Evolutionary conservation across 1,140 invertebrate species (phyloP).

Genomic region (Lepidurus couesii): DNA sequence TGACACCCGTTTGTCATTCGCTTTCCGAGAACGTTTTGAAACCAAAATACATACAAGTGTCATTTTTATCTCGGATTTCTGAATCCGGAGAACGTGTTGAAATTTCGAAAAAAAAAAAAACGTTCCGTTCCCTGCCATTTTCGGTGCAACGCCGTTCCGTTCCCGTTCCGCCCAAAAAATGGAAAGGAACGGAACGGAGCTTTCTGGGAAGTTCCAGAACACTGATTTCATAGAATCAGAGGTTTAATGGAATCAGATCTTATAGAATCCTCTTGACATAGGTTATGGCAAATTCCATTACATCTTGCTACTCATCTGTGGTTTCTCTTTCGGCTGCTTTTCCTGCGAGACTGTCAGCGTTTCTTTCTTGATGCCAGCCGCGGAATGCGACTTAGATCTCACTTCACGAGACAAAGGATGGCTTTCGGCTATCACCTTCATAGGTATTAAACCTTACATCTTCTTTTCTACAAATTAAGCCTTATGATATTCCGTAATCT

Average conservation of each 20-base stretch:
- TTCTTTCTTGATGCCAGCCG: constrained; percentile 87
- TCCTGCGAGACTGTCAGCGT: constrained; percentile 93
- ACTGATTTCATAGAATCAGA: neutral
- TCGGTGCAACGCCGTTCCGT: too few relatives aligned
- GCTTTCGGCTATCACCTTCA: constrained; percentile 57
- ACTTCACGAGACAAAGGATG: constrained; percentile 81
- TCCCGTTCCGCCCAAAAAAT: too few relatives aligned
- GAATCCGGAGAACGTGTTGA: too few relatives aligned
- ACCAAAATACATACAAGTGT: too few relatives aligned
- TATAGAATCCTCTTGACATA: constrained; percentile 42
- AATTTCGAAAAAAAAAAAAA: too few relatives aligned
- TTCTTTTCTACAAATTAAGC: neutral
- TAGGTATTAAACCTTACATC: constrained; percentile 40
- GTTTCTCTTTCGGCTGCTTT: constrained; percentile 87
- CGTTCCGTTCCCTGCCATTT: too few relatives aligned
- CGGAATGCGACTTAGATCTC: constrained; percentile 82
- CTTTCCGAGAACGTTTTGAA: too few relatives aligned
- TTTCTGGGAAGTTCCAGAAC: too few relatives aligned
- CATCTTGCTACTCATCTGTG: constrained; percentile 76
- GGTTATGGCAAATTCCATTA: constrained; percentile 91
- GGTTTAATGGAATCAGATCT: neutral
- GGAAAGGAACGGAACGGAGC: too few relatives aligned
- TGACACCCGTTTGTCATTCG: too few relatives aligned
- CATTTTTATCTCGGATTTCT: too few relatives aligned
- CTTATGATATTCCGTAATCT: neutral